A percentile compares a stretch with the other conserved stretches of the same genome.
Conservation (phyloP, 2,797 vertebrate genomes). For the Platyrinchus mystaceus region DNA sequence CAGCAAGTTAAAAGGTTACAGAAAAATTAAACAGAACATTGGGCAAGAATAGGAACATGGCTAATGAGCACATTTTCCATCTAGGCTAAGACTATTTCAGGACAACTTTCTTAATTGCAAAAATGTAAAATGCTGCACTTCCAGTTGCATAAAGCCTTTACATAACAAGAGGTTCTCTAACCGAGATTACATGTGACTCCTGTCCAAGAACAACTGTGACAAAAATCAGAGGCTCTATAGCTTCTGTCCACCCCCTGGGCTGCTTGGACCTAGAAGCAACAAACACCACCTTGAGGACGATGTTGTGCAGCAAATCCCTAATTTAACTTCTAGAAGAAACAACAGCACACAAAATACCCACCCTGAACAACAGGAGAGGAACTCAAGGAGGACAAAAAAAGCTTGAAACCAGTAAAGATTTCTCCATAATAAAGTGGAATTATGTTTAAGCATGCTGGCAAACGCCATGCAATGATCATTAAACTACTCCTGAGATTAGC, state of each 20-base stretch:
- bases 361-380: neutral
- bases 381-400: neutral
- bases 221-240: neutral
- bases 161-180: constrained; percentile 3
- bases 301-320: neutral
- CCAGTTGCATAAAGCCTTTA: neutral
- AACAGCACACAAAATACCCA: neutral
- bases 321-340: neutral
- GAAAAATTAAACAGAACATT: neutral
- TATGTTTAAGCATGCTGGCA: neutral
- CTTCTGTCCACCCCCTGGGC: neutral
- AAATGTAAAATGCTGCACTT: constrained; percentile 9
- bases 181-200: neutral
- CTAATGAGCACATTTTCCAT: constrained; percentile 42
- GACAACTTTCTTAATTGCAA: constrained; percentile 18
- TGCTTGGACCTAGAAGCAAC: neutral
- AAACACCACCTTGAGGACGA: neutral
- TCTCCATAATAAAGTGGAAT: neutral
- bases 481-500: neutral
- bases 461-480: neutral
- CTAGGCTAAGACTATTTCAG: constrained; percentile 22
- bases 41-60: neutral
- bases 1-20: neutral
- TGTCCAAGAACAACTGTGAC: neutral
- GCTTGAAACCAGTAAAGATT: neutral